phyloP scores from a whole-genome alignment of 2,113 vertebrate species.

The sheep (Ovis aries) region DNA sequence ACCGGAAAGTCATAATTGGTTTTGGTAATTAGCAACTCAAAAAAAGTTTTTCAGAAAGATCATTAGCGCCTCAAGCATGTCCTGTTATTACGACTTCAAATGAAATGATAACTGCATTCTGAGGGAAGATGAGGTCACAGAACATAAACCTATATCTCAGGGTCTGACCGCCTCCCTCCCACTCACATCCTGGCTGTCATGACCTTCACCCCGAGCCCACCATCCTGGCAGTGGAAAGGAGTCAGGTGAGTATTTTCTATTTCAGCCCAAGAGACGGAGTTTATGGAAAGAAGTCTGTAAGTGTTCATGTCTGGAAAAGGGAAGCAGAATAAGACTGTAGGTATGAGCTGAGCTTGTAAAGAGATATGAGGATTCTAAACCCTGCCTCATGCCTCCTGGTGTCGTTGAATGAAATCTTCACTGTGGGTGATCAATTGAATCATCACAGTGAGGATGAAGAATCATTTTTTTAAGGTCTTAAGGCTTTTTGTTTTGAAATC shows the following conservation, averaged over 20 bases:
- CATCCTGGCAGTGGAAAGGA: neutral
- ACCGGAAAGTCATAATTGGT: rapidly evolving
- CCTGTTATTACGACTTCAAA: neutral
- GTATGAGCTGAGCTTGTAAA: neutral
- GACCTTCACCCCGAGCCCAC: neutral
- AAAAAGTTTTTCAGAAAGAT: neutral
- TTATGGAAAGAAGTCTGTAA: neutral
- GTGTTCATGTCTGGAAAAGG: neutral
- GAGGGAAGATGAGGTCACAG: neutral
- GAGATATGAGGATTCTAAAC: neutral
- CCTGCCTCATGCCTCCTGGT: neutral
- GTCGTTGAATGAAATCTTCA: neutral
- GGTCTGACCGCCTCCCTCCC: neutral
- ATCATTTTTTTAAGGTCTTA: neutral
- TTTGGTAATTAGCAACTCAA: neutral
- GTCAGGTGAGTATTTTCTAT: neutral
- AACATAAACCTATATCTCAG: neutral
- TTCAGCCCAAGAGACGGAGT: neutral
- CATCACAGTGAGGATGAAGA: neutral
- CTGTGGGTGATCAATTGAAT: neutral
- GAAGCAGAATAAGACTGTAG: neutral
- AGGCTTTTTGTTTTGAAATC: neutral
- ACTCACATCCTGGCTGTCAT: neutral
- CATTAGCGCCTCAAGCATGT: neutral
- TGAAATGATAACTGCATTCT: neutral